Evolutionary conservation across 2,797 vertebrate species (phyloP).

Genomic region (Pangasius krempfi): DNA sequence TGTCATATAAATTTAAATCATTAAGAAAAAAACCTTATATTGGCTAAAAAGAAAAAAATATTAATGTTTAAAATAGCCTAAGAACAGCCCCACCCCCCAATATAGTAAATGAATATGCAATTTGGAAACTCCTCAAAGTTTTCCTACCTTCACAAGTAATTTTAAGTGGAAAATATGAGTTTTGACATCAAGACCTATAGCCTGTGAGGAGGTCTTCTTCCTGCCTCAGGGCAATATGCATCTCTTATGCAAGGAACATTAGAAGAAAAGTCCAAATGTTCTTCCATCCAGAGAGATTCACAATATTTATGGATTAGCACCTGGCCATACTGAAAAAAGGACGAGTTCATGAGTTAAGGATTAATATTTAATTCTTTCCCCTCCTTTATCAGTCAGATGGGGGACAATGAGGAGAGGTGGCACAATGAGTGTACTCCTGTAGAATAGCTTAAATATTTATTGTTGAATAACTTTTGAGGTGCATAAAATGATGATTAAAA

Average conservation of each 20-base stretch:
- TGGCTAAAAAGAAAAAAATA: neutral
- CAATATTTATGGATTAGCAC: constrained; percentile 80
- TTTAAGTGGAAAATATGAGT: neutral
- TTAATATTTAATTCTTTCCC: constrained; percentile 83
- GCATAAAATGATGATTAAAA: neutral
- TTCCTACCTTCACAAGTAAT: neutral
- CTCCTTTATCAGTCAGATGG: constrained; percentile 69
- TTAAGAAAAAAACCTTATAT: neutral
- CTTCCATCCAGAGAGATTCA: constrained; percentile 71
- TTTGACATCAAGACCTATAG: neutral
- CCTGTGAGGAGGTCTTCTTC: neutral
- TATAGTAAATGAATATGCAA: neutral
- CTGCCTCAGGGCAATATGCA: neutral
- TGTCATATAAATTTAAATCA: neutral
- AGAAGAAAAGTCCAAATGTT: constrained; percentile 81
- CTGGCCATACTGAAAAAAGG: constrained; percentile 53
- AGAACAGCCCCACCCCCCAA: neutral
- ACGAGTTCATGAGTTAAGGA: constrained; percentile 88
- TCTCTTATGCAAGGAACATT: constrained; percentile 68
- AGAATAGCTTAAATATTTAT: neutral
- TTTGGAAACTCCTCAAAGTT: neutral
- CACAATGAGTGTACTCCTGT: neutral
- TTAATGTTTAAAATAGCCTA: neutral
- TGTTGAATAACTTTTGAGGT: neutral
- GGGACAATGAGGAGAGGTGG: constrained; percentile 74